Base-by-base conservation (phyloP, 2,888 invertebrate species). In the Ferdinandea cuprea region DNA sequence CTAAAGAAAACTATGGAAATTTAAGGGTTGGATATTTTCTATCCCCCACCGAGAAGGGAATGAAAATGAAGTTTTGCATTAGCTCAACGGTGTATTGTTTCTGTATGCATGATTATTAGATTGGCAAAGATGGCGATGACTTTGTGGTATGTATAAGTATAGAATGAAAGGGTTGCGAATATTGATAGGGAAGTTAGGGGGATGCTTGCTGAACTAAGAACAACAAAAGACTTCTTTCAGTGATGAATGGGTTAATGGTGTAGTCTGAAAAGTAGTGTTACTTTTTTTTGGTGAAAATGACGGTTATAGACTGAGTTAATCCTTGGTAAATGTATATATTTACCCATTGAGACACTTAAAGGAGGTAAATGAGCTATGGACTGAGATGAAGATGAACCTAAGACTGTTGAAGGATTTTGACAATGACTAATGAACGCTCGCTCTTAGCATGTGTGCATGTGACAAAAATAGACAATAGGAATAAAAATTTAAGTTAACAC, bases 201-300 rank as follows among this genome's bases (percentile, higher is more conserved):
- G 35, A 63, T 42, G 48, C 17, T 52, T 15, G 40, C 19, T 11
- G 52, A 54, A 46, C 9, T 42, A 46, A 42, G 59, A 76, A 63
- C 19, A 79, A 84, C 63, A 84, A 83, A 78, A 59, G 78, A 50
- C 32, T 65, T 28, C 40, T 42, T 71, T 66, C 71, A 73, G 52
- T 84, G 84, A 79, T 84, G 84, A 84, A 84, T 84, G 69, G 65
- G 63, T 84, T 79, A 84, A 84, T 84, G 73, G 73, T 63, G 44
- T 46, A 40, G 84, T 74, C 66, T 83, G 65, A 54, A 42, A 76
- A 58, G 63, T 59, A 63, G n/a, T 68, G 61, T 50, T n/a, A 58
- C 52, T 48, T 66, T 73, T 52, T 35, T 30, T 7, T 37, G 54
- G 1, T 42, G 58, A 48, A 56, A 59, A 65, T 42, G 46, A 48